Evolutionary conservation across 2,797 vertebrate genomes (phyloP).

Genomic region (Catostomus latipinnis): DNA sequence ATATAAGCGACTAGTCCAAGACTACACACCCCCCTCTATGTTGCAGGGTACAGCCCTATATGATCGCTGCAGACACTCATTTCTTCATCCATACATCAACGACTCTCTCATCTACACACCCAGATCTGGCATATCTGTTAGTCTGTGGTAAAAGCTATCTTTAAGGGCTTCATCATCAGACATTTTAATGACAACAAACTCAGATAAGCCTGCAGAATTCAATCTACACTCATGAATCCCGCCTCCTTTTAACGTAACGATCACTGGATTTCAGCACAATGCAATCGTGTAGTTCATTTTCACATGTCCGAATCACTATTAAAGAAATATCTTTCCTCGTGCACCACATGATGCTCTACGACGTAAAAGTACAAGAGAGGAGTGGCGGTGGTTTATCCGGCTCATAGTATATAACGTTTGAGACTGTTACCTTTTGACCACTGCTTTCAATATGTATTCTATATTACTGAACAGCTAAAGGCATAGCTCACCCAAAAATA

Average conservation of each 20-base stretch:
- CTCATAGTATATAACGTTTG: slow-evolving; percentile 70
- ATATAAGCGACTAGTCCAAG: slow-evolving; percentile 51
- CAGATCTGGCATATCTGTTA: slow-evolving; percentile 23
- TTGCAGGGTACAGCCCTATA: slow-evolving; percentile 57
- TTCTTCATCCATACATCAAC: background rate
- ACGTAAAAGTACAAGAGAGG: slow-evolving; percentile 62
- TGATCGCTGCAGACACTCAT: slow-evolving; percentile 55
- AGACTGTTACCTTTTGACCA: slow-evolving; percentile 79
- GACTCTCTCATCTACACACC: slow-evolving; percentile 31
- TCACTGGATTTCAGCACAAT: slow-evolving; percentile 61
- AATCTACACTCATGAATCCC: slow-evolving; percentile 30
- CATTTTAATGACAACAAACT: slow-evolving; percentile 57
- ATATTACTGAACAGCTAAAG: slow-evolving; percentile 72
- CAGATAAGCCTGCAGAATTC: slow-evolving; percentile 2
- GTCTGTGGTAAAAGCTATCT: slow-evolving; percentile 73
- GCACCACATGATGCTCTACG: slow-evolving; percentile 16
- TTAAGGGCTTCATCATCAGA: slow-evolving; percentile 82
- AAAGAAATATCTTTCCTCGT: slow-evolving; percentile 33
- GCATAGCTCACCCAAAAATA: too few relatives aligned
- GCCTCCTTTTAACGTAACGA: slow-evolving; percentile 18
- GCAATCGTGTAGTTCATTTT: slow-evolving; percentile 48
- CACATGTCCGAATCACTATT: slow-evolving; percentile 46
- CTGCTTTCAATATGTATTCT: slow-evolving; percentile 82
- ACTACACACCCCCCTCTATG: slow-evolving; percentile 30
- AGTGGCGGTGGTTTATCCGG: slow-evolving; percentile 71